phyloP scores from a whole-genome alignment of 2,888 invertebrate genomes.

The Clivina fossor region DNA sequence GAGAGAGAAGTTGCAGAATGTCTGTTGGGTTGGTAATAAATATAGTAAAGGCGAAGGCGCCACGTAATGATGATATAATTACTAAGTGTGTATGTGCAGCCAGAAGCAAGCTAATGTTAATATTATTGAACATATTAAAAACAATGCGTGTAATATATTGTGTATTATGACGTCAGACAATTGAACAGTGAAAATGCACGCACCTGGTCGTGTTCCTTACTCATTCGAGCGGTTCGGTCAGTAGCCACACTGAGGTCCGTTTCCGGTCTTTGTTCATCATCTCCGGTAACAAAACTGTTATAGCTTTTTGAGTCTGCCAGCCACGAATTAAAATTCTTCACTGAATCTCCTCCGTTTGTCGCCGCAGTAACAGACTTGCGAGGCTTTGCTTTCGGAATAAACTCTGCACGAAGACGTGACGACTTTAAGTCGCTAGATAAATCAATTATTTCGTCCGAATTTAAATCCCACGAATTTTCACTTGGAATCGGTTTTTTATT shows the following conservation, averaged over 20 bases:
- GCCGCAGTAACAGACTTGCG: no score
- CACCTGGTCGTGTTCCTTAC: constrained; percentile 28
- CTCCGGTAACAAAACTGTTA: constrained; percentile 27
- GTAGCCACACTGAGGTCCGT: constrained; percentile 23
- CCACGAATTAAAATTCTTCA: constrained; percentile 24
- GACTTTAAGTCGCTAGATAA: constrained; percentile 11
- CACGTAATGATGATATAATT: no score
- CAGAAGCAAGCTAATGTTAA: no score
- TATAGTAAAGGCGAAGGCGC: no score
- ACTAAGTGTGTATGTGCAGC: no score
- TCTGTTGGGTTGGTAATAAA: no score
- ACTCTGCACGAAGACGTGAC: constrained; percentile 5
- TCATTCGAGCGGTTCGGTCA: constrained; percentile 31
- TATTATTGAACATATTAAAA: no score
- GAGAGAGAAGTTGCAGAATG: no score
- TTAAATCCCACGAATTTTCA: constrained; percentile 4
- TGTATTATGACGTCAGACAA: not conserved
- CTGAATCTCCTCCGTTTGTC: constrained; percentile 6
- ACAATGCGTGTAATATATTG: no score
- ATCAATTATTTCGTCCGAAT: not conserved
- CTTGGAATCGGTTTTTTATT: constrained; percentile 18
- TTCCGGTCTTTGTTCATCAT: constrained; percentile 31
- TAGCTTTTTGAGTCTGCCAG: constrained; percentile 21
- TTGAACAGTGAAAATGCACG: constrained; percentile 1
- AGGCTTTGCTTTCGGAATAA: not conserved